Evolutionary conservation across 2,888 invertebrate species (phyloP), one percentile per base, ranked within the genome.

Genomic region (Napeogenes sylphis): DNA sequence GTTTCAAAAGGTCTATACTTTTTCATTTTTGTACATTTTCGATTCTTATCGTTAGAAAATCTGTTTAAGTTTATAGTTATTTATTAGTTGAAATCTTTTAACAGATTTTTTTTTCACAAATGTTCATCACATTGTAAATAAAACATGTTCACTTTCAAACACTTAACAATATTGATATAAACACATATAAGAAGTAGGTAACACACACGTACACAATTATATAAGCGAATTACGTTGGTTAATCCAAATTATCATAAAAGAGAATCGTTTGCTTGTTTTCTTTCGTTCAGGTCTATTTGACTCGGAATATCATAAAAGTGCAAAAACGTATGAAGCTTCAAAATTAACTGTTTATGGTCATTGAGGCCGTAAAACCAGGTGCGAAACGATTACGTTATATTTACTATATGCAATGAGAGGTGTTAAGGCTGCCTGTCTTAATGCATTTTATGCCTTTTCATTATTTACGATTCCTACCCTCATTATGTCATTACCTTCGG

Each of bases 221-320:
- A 21, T 21, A 21, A 21, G 21, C 21, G 21, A 21, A 21, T 21
- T 21, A 21, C 42, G 42, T 42, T 42, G 10, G 8, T 42, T 42
- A 42, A 42, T 12, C 1, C 10, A 10, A 10, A 42, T 42, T 42
- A 42, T 42, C 42, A 42, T 42, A 42, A 42, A 42, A 10, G 42
- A 42, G 42, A 42, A 42, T 42, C 42, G 42, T 42, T 42, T 12
- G 42, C 2, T 42, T 42, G 42, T 42, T 6, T 42, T 42, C 42
- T 42, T 5, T 51, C 30, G 65, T 84, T 85, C 77, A 68, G 82
- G 78, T 85, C 84, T 84, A 85, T 79, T 86, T 83, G 78, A 76
- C 76, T 77, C 75, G 68, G 70, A 72, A 76, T 76, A 77, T 58
- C 56, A 38, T 8, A 58, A 64, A 65, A 58, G 38, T 58, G 66